Evolutionary conservation across 1,140 invertebrate genomes (phyloP).

Genomic region (Pogonus chalceus): DNA sequence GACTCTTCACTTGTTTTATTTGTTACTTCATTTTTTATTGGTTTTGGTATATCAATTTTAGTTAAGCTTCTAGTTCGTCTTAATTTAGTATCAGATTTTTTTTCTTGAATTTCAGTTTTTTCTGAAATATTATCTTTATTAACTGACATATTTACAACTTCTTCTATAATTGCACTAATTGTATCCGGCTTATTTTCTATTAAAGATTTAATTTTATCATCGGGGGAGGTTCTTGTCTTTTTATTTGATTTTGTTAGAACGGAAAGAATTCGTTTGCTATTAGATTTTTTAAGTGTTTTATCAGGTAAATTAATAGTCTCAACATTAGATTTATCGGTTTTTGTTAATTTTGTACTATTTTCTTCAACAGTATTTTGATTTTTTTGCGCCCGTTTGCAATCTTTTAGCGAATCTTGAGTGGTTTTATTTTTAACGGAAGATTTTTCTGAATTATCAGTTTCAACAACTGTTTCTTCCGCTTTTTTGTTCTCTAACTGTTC

Average conservation of each 20-base stretch:
- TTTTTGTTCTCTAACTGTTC: neutral
- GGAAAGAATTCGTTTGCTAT: neutral
- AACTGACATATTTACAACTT: neutral
- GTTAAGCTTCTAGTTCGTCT: neutral
- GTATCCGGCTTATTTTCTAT: neutral
- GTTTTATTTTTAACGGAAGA: constrained; percentile 3
- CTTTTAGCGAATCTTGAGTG: neutral
- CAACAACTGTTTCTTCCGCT: neutral
- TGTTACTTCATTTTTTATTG: neutral
- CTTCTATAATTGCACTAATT: neutral
- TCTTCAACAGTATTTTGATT: neutral
- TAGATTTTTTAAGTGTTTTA: neutral
- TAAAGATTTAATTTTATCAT: neutral
- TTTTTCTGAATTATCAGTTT: constrained; percentile 5
- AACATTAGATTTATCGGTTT: neutral
- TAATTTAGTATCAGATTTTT: neutral
- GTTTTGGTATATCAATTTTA: neutral
- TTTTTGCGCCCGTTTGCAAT: neutral
- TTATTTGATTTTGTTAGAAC: constrained; percentile 1
- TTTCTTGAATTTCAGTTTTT: neutral
- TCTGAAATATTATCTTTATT: neutral
- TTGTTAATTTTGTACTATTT: neutral
- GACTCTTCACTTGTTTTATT: neutral
- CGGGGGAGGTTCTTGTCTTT: neutral
- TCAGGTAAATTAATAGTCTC: neutral